Evolutionary conservation across 2,113 vertebrate species (phyloP).

Genomic region (Emydocephalus ijimae): DNA sequence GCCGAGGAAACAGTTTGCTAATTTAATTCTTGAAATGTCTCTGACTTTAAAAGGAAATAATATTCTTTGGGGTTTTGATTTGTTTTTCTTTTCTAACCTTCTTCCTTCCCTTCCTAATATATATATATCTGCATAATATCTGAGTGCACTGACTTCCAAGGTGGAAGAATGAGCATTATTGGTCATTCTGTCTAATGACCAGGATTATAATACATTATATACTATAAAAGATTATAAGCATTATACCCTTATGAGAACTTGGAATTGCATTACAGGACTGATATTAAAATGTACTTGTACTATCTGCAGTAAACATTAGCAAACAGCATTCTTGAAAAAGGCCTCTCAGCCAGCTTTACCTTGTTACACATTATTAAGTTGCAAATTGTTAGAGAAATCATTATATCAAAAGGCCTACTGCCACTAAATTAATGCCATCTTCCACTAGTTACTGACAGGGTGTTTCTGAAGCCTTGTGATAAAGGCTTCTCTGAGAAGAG

Average conservation of each 20-base stretch:
- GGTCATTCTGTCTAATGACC: background rate
- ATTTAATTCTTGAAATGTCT: background rate
- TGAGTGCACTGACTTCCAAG: background rate
- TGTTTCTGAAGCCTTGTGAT: conserved; percentile 51
- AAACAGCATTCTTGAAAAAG: background rate
- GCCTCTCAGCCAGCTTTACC: conserved; percentile 41
- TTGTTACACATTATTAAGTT: conserved; percentile 45
- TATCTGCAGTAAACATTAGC: conserved; percentile 20
- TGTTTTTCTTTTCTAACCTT: background rate
- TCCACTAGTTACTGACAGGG: conserved; percentile 48
- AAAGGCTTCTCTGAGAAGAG: conserved; percentile 50
- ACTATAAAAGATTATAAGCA: background rate
- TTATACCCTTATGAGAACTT: background rate
- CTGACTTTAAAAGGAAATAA: background rate
- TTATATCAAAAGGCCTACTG: conserved; percentile 48
- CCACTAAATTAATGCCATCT: conserved; percentile 62
- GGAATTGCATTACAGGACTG: background rate
- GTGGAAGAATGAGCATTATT: background rate
- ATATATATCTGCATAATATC: background rate
- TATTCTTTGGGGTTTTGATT: background rate
- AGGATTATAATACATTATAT: background rate
- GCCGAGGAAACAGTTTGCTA: background rate
- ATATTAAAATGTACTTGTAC: background rate
- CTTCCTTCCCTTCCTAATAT: background rate
- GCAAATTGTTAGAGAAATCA: conserved; percentile 54